Evolutionary conservation across 1,140 invertebrate genomes (phyloP).

Genomic region (Cherax destructor): DNA sequence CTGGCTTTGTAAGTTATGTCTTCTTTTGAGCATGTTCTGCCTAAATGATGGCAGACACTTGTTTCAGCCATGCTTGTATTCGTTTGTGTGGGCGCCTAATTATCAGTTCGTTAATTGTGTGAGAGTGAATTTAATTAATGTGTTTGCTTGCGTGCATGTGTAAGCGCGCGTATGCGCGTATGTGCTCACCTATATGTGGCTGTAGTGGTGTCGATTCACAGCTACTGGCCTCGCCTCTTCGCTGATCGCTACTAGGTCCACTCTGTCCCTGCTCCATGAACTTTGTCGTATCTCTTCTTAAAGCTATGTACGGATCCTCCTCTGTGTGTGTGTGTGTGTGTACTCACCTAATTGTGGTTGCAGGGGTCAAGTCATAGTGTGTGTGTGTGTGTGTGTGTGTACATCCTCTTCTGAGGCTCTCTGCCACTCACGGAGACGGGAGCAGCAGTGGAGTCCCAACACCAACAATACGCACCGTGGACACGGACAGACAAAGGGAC

Average conservation of each 20-base stretch:
- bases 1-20: no score
- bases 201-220: not conserved
- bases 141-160: not conserved
- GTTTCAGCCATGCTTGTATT: no score
- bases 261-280: no score
- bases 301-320: not conserved
- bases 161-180: not conserved
- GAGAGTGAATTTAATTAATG: not conserved
- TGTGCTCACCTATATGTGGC: not conserved
- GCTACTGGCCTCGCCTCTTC: no score
- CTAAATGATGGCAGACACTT: no score
- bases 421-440: not conserved
- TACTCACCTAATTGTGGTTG: no score
- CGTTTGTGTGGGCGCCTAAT: no score
- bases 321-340: not conserved
- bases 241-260: no score
- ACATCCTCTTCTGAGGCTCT: no score
- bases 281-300: no score
- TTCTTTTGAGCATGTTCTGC: no score
- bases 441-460: not conserved
- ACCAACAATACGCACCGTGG: slow-evolving; percentile 13
- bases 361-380: not conserved
- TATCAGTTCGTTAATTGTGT: not conserved
- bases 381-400: no score
- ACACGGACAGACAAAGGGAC: slow-evolving; percentile 37